Evolutionary conservation across 2,113 vertebrate genomes (phyloP), one percentile per base, ranked within the genome.

Genomic region (Aphelocoma coerulescens): DNA sequence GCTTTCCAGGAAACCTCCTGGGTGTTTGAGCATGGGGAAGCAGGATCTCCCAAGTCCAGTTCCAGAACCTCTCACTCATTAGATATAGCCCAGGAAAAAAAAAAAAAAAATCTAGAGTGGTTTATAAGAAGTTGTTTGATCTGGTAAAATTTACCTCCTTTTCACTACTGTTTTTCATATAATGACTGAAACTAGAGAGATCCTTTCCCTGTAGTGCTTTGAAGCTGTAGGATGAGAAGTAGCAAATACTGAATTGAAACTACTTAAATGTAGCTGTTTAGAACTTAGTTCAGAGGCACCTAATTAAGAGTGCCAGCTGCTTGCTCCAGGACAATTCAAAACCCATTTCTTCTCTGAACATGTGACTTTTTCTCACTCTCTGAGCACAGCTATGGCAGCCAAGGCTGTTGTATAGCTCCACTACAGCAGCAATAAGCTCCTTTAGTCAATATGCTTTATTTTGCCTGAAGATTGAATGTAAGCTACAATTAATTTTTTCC

Each of bases 301-400:
- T 8, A 20, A n/a, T 22, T 30, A 5, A 9, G 2, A 68, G 19
- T 9, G n/a, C 19, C 39, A 61, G 35, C 54, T 54, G 21, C 46
- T n/a, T 58, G 26, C 57, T 81, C 35, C 61, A 43, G 0, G 1
- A 19, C 8, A 61, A 23, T 74, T 46, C 51, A 39, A 82, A 16
- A 1, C 15, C 7, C 21, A 9, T 43, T 90, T 81, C 61, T 78
- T 67, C 32, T 59, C 35, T 32, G 52, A 68, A 48, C 0, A 1
- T 5, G 21, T 74, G 32, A 33, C 16, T 49, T 72, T 37, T 39
- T 7, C 52, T 63, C 2, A 0, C 32, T 23, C 26, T 2, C 1
- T 30, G 48, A 49, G 85, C 19, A 5, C 51, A 66, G 33, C 52
- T 33, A 1, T 8, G 12, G 32, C 41, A 35, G 33, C 9, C 63